Percentiles rank a stretch among this genome's conserved stretches.
Conservation (phyloP, 2,113 vertebrate genomes). For the Hucho hucho region DNA sequence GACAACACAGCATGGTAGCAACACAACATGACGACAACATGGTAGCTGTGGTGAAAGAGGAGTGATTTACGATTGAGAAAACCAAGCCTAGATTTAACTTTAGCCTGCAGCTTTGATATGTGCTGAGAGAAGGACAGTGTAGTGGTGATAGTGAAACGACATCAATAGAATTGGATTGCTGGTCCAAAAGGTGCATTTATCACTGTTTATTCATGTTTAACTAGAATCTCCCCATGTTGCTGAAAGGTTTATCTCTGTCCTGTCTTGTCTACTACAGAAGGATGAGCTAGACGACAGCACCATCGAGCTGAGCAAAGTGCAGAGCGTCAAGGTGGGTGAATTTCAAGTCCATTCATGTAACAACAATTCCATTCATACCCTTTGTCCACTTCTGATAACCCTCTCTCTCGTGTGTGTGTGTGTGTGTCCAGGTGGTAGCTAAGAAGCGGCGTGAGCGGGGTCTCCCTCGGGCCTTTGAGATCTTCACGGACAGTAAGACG, state of each 20-base stretch:
- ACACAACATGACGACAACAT: no score
- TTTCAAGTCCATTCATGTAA: neutral
- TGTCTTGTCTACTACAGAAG: slow-evolving; percentile 73
- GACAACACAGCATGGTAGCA: no score
- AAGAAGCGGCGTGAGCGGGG: slow-evolving; percentile 86
- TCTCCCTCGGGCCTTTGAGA: slow-evolving; percentile 92
- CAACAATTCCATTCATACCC: neutral
- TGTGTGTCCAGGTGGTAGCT: slow-evolving; percentile 68
- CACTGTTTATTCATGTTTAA: neutral
- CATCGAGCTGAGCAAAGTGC: slow-evolving; percentile 94
- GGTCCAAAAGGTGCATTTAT: neutral
- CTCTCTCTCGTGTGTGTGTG: neutral
- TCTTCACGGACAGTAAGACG: slow-evolving; percentile 89
- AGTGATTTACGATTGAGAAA: no score
- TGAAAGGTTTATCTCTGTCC: no score
- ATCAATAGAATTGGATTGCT: no score
- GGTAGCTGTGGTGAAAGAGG: no score
- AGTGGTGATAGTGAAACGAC: no score
- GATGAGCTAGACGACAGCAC: slow-evolving; percentile 88
- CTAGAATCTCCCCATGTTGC: neutral
- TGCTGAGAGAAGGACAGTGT: no score
- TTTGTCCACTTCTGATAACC: neutral
- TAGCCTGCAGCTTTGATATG: no score
- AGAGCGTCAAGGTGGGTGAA: slow-evolving; percentile 83
- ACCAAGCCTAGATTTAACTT: no score